A percentile compares a stretch with the other conserved stretches of the same genome.
Evolutionary conservation across 2,797 vertebrate species (phyloP).

Genomic region (Eutrigla gurnardus): DNA sequence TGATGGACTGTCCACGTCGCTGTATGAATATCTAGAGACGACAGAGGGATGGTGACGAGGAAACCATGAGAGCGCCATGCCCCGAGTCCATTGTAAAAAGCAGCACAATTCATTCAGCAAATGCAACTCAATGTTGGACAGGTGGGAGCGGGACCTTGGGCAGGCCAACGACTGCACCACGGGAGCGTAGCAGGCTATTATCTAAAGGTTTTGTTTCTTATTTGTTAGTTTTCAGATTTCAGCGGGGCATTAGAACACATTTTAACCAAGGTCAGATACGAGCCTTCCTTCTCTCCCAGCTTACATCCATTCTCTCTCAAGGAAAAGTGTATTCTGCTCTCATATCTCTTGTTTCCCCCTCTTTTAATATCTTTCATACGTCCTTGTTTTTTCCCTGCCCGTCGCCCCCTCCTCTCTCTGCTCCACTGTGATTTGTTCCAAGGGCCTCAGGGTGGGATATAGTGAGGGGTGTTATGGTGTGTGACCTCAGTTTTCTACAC

Average conservation of each 20-base stretch:
- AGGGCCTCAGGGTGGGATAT: constrained; percentile 69
- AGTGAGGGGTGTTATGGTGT: constrained; percentile 69
- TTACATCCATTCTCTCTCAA: constrained; percentile 39
- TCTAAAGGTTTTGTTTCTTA: constrained; percentile 45
- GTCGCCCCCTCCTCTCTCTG: constrained; percentile 34
- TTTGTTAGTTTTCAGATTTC: constrained; percentile 68
- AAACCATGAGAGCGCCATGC: background rate
- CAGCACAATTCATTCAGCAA: constrained; percentile 26
- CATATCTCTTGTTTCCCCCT: constrained; percentile 36
- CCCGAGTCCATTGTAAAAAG: constrained; percentile 25
- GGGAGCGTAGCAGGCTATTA: constrained; percentile 29
- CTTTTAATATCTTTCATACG: constrained; percentile 57
- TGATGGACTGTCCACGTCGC: background rate
- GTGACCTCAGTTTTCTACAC: constrained; percentile 75
- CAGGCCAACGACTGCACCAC: constrained; percentile 34
- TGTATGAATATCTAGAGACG: constrained; percentile 7
- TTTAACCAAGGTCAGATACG: constrained; percentile 66
- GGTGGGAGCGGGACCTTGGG: constrained; percentile 50
- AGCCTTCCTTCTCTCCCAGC: background rate
- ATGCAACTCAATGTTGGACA: constrained; percentile 38
- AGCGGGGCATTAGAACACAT: constrained; percentile 47
- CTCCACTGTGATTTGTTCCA: constrained; percentile 66
- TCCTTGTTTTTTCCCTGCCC: constrained; percentile 35
- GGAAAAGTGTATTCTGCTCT: constrained; percentile 51
- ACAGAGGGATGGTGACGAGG: constrained; percentile 1